Base-by-base conservation (phyloP, 2,888 invertebrate species). In the Leptopilina myrica region DNA sequence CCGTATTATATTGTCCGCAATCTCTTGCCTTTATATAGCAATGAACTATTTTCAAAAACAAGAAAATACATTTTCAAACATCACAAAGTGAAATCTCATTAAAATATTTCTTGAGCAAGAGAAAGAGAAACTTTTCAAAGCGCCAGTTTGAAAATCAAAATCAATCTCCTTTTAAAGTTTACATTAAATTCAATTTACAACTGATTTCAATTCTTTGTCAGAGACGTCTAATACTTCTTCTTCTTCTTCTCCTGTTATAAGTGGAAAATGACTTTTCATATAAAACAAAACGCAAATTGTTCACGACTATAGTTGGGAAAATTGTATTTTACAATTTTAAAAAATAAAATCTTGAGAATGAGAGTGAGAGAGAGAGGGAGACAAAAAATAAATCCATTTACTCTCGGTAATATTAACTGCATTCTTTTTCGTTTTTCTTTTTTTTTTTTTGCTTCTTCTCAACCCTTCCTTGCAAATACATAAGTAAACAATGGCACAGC, bases 401-500 rank as follows among this genome's bases (percentile, higher is more conserved):
- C 33, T 33, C 33, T 14, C 8, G 14, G 9, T 40, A 40, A 40
- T 73, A 73, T 73, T 73, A 73, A 73, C 33, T 56, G 56, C 33
- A 59, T 56, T 73, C 5, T 33, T 73, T 73, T 40, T 40, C 5
- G 4, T 20, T 20, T 20, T 20, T 20, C 1, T 20, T 1, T 20
- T 20, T 20, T 20, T 20, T n/a, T n/a, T n/a, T n/a, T n/a, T n/a
- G n/a, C n/a, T n/a, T 0, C 20, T 20, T 20, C 20, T 20, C 20
- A 73, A 49, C 49, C 53, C 53, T 15, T 49, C 53, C 53, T 15
- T 49, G 26, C 12, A 73, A 56, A 73, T 40, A 26, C 26, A 69
- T 69, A 20, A 53, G 69, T 56, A 73, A 73, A 73, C 73, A 73
- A 56, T 33, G 33, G n/a, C 6, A 59, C 14, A 56, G 53, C 56